These are phyloP conservation scores for Hemaris fuciformis DNA, from an alignment of 2,888 invertebrate genomes.

Conservation along the genomic window DNA sequence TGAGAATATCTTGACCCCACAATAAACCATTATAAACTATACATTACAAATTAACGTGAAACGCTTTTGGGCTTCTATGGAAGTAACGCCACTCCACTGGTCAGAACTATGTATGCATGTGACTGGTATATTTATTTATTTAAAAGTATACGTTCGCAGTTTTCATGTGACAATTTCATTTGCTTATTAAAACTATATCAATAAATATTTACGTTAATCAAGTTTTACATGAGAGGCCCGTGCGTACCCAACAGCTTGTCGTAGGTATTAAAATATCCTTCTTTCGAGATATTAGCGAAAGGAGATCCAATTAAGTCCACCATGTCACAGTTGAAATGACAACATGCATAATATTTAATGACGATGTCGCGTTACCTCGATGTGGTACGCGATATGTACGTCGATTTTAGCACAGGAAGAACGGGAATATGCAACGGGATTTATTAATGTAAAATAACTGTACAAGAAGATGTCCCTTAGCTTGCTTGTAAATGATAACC, in stretches of 20 bases:
- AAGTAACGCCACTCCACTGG: too few relatives aligned
- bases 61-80: too few relatives aligned
- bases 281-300: neutral
- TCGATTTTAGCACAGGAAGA: neutral
- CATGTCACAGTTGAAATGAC: neutral
- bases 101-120: too few relatives aligned
- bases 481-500: neutral
- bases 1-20: too few relatives aligned
- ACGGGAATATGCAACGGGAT: neutral
- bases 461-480: neutral
- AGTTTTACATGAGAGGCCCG: too few relatives aligned
- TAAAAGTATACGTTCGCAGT: too few relatives aligned
- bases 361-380: neutral
- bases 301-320: neutral
- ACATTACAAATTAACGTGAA: too few relatives aligned
- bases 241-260: neutral
- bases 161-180: too few relatives aligned
- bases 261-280: neutral
- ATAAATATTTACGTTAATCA: too few relatives aligned
- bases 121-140: too few relatives aligned
- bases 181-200: too few relatives aligned
- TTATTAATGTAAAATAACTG: conserved; percentile 21
- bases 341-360: neutral
- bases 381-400: neutral
- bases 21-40: too few relatives aligned